These are phyloP conservation scores for Melinaea marsaeus DNA, from an alignment of 2,888 invertebrate species.

Conservation along the genomic window DNA sequence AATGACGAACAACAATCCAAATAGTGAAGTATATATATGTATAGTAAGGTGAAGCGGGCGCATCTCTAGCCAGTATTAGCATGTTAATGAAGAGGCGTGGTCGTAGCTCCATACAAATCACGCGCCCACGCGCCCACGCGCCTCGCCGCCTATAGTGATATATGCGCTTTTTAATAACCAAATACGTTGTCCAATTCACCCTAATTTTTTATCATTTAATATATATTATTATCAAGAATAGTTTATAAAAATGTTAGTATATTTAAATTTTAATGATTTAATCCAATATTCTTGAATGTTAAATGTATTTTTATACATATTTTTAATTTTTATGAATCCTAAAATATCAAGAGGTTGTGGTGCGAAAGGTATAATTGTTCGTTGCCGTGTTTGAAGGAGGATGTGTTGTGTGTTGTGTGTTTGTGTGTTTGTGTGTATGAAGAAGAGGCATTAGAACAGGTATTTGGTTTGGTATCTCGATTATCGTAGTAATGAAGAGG, in stretches of 20 bases:
- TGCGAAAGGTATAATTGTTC: too few relatives aligned
- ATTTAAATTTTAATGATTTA: too few relatives aligned
- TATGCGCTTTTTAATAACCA: conserved; percentile 73
- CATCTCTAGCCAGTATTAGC: conserved; percentile 63
- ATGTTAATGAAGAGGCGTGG: conserved; percentile 74
- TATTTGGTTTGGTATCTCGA: conserved; percentile 52
- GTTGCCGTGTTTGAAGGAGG: too few relatives aligned
- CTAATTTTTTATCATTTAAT: background rate
- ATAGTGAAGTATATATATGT: conserved; percentile 12
- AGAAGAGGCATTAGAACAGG: conserved; percentile 38
- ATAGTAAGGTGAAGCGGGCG: background rate
- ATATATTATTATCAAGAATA: background rate
- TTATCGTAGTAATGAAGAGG: conserved; percentile 76
- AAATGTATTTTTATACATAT: too few relatives aligned
- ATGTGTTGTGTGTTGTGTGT: conserved; percentile 16
- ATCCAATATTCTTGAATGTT: too few relatives aligned
- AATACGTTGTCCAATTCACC: conserved; percentile 56
- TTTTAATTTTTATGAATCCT: too few relatives aligned
- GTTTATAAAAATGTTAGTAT: too few relatives aligned
- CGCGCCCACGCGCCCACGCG: conserved; percentile 54
- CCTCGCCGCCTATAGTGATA: conserved; percentile 51
- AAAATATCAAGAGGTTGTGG: too few relatives aligned
- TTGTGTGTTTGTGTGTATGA: conserved; percentile 14
- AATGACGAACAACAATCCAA: too few relatives aligned
- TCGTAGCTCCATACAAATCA: conserved; percentile 55